Evolutionary conservation across 2,797 vertebrate genomes (phyloP).

Genomic region (Sphenodon punctatus): DNA sequence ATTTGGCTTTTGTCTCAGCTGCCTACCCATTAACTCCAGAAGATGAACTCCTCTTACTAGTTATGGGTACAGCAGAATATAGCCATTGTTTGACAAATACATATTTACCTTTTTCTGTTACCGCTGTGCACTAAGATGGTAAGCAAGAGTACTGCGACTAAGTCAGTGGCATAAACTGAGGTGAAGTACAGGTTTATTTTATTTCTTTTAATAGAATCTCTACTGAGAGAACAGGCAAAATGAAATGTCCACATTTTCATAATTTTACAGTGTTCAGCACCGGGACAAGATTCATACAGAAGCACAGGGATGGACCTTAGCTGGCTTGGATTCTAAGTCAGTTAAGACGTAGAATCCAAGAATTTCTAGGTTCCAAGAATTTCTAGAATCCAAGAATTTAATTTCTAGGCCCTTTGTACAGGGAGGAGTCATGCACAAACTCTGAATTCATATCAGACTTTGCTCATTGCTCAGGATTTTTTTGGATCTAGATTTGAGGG

Average conservation of each 20-base stretch:
- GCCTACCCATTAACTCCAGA: neutral
- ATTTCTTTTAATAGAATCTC: too few relatives aligned
- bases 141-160: too few relatives aligned
- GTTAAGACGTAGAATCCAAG: too few relatives aligned
- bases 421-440: neutral
- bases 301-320: too few relatives aligned
- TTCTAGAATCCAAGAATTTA: neutral
- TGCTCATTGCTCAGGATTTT: neutral
- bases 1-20: neutral
- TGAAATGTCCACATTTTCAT: too few relatives aligned
- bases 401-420: neutral
- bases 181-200: too few relatives aligned
- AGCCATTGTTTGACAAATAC: neutral
- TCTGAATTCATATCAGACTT: neutral
- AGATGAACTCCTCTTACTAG: neutral
- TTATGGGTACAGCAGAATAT: accelerated
- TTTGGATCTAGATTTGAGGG: neutral
- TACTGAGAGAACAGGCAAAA: too few relatives aligned
- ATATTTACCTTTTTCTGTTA: neutral
- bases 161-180: too few relatives aligned
- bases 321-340: too few relatives aligned
- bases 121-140: neutral
- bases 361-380: too few relatives aligned
- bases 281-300: too few relatives aligned
- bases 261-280: too few relatives aligned